Percentiles rank a stretch among this genome's conserved stretches.
These are phyloP conservation scores for Alethe castanea DNA, from an alignment of 2,113 vertebrate species.

Conservation along the genomic window DNA sequence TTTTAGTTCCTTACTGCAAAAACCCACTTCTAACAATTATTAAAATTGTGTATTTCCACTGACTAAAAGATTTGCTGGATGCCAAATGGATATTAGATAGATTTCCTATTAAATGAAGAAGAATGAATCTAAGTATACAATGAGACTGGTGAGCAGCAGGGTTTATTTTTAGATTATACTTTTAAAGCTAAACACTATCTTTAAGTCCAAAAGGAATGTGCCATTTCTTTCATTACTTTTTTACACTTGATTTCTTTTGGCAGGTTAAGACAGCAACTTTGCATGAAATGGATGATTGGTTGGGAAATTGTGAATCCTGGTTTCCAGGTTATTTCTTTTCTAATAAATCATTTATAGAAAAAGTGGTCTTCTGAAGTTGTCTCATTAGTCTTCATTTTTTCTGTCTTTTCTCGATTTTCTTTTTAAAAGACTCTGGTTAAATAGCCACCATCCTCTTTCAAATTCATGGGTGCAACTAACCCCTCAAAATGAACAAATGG, in stretches of 20 bases:
- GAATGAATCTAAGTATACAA: slow-evolving; percentile 7
- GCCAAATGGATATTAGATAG: background rate
- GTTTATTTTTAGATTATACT: slow-evolving; percentile 55
- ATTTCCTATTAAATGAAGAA: slow-evolving; percentile 48
- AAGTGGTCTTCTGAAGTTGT: slow-evolving; percentile 30
- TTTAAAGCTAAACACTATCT: slow-evolving; percentile 44
- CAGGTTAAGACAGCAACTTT: slow-evolving; percentile 55
- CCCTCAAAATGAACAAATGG: background rate
- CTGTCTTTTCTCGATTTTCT: background rate
- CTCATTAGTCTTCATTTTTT: slow-evolving; percentile 32
- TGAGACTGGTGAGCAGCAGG: slow-evolving; percentile 16
- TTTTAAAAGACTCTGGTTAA: slow-evolving; percentile 2
- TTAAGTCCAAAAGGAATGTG: slow-evolving; percentile 41
- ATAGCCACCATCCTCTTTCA: background rate
- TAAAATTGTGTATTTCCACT: background rate
- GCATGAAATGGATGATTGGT: slow-evolving; percentile 53
- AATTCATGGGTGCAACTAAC: background rate
- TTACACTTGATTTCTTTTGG: slow-evolving; percentile 58
- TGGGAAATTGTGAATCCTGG: slow-evolving; percentile 42
- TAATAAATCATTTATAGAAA: slow-evolving; percentile 55
- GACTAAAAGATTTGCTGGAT: background rate
- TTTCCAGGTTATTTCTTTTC: slow-evolving; percentile 54
- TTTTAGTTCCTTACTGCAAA: slow-evolving; percentile 1
- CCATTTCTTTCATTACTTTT: slow-evolving; percentile 57
- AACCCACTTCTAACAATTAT: background rate